Percentiles rank a stretch among this genome's conserved stretches.
Evolutionary conservation across 2,113 vertebrate species (phyloP).

Genomic region (Prochilodus magdalenae): DNA sequence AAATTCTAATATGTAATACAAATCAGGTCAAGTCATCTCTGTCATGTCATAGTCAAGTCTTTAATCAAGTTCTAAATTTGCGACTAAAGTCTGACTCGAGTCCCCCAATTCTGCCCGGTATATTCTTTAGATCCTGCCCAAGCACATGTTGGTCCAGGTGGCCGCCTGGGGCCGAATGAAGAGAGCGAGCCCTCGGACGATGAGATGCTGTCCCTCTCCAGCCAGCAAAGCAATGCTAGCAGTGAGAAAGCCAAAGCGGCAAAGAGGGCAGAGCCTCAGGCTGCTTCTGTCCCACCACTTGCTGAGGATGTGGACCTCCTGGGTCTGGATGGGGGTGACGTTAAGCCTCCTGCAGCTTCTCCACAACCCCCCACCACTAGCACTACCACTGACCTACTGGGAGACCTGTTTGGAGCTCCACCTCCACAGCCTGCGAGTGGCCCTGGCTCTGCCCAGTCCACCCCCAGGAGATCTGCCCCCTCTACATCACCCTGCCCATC

Average conservation of each 20-base stretch:
- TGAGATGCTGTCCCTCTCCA: slow-evolving; percentile 95
- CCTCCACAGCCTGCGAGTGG: slow-evolving; percentile 75
- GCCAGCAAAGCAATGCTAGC: slow-evolving; percentile 87
- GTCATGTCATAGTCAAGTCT: too few species aligned
- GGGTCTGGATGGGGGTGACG: slow-evolving; percentile 83
- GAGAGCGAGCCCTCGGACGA: slow-evolving; percentile 98
- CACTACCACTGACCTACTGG: slow-evolving; percentile 89
- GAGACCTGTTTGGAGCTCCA: slow-evolving; percentile 86
- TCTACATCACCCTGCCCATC: slow-evolving; percentile 86
- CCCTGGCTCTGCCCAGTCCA: slow-evolving; percentile 87
- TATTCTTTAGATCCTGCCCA: slow-evolving; percentile 75
- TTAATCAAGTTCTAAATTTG: too few species aligned
- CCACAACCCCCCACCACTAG: slow-evolving; percentile 72
- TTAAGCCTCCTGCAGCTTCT: slow-evolving; percentile 74
- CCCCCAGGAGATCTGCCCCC: slow-evolving; percentile 83
- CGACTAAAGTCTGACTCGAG: too few species aligned
- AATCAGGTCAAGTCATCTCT: too few species aligned
- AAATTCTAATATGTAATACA: too few species aligned
- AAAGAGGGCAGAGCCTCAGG: slow-evolving; percentile 74
- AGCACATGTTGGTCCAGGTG: slow-evolving; percentile 80
- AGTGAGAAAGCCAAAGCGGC: slow-evolving; percentile 70
- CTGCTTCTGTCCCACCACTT: slow-evolving; percentile 63
- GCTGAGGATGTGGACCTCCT: slow-evolving; percentile 91
- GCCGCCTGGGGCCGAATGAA: slow-evolving; percentile 84
- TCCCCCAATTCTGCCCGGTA: neutral